Percentiles rank a stretch among this genome's conserved stretches.
Evolutionary conservation across 2,888 invertebrate species (phyloP).

Genomic region (Anorthoa munda): DNA sequence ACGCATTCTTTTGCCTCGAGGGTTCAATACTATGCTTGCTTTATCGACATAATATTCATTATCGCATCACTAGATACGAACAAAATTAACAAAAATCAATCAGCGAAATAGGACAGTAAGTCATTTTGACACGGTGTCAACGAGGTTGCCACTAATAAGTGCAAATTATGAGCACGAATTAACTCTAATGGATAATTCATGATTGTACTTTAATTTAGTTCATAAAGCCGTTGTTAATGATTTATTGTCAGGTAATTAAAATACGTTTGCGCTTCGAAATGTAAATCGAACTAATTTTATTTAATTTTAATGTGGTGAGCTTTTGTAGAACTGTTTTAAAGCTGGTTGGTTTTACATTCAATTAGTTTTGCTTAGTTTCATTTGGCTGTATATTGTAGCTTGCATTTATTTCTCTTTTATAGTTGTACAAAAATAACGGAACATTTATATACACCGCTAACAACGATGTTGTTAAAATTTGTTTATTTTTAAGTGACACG

Average conservation of each 20-base stretch:
- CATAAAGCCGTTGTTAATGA: constrained; percentile 34
- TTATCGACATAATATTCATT: no score
- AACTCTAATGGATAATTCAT: constrained; percentile 35
- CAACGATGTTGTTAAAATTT: no score
- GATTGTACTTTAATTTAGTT: constrained; percentile 51
- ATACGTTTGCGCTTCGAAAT: constrained; percentile 32
- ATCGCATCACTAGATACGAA: neutral
- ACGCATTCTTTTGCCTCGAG: no score
- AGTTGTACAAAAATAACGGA: neutral
- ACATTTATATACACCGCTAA: no score
- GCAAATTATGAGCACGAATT: constrained; percentile 27
- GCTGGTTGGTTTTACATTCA: constrained; percentile 3
- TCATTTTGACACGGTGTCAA: constrained; percentile 24
- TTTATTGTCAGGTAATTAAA: constrained; percentile 23
- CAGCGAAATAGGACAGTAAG: neutral
- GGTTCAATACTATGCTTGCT: no score
- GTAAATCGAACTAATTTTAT: constrained; percentile 21
- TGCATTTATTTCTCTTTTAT: neutral
- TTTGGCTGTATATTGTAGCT: neutral
- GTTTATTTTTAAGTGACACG: no score
- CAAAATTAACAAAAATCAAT: neutral
- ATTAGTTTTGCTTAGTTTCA: neutral
- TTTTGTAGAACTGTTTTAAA: constrained; percentile 11
- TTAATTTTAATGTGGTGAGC: constrained; percentile 10
- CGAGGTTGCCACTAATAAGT: constrained; percentile 33